Percentiles rank a stretch among this genome's conserved stretches.
These are phyloP conservation scores for Acridotheres tristis DNA, from an alignment of 2,797 vertebrate genomes.

Conservation along the genomic window DNA sequence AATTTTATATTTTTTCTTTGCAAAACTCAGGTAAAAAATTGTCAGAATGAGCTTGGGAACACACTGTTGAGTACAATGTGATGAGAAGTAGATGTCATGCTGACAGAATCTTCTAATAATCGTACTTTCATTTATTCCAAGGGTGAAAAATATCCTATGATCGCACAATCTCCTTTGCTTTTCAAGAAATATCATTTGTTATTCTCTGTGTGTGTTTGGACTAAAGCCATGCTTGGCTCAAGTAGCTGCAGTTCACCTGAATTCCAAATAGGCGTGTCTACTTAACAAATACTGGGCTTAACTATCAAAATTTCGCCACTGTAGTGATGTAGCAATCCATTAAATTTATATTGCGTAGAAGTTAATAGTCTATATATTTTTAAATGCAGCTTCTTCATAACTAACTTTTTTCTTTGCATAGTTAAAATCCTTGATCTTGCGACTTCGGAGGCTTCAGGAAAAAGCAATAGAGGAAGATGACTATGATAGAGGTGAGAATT, in stretches of 20 bases:
- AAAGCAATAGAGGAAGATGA: slow-evolving; percentile 87
- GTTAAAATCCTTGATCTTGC: slow-evolving; percentile 86
- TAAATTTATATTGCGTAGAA: background rate
- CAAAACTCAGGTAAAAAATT: background rate
- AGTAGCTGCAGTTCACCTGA: background rate
- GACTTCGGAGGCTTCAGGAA: slow-evolving; percentile 86
- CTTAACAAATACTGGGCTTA: background rate
- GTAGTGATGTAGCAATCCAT: background rate
- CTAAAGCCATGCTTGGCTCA: background rate
- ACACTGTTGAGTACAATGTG: background rate
- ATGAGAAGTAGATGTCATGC: background rate
- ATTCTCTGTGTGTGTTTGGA: background rate
- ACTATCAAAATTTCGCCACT: background rate
- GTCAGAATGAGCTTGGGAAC: background rate
- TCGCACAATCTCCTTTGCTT: background rate
- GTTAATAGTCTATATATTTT: background rate
- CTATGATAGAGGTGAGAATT: slow-evolving; percentile 86
- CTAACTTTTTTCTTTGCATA: slow-evolving; percentile 48
- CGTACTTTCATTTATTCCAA: background rate
- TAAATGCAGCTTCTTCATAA: background rate
- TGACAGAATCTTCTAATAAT: background rate
- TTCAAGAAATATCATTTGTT: background rate
- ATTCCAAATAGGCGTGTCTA: background rate
- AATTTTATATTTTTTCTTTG: background rate
- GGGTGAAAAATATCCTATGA: background rate